These are phyloP conservation scores for Coccyzus lansbergi DNA, from an alignment of 2,797 vertebrate genomes.

Conservation along the genomic window DNA sequence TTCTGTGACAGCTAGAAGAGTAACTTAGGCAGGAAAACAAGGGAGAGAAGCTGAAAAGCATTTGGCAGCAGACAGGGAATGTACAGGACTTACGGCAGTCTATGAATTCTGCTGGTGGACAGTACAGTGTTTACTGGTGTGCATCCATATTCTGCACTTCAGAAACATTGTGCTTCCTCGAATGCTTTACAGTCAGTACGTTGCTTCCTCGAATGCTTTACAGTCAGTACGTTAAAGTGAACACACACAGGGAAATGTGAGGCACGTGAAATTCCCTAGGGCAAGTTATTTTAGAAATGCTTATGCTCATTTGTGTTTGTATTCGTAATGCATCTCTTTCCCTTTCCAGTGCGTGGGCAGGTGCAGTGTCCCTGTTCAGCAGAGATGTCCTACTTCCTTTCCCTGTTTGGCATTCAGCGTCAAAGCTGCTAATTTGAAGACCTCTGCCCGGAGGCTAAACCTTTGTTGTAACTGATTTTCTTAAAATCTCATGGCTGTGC, in stretches of 20 bases:
- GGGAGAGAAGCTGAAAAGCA: background rate
- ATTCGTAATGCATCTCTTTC: background rate
- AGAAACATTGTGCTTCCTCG: background rate
- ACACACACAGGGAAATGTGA: background rate
- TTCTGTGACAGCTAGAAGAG: background rate
- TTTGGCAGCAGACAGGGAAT: background rate
- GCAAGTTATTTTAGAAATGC: background rate
- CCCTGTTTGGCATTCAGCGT: background rate
- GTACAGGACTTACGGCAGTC: background rate
- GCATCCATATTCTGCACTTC: background rate
- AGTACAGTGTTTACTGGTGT: rapidly evolving
- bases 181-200: background rate
- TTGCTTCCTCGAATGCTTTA: background rate
- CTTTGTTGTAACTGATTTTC: conserved; percentile 35
- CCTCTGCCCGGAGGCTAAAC: conserved; percentile 12
- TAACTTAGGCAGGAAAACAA: background rate
- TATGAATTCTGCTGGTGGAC: rapidly evolving
- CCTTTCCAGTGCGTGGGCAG: background rate
- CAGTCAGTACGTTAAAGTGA: background rate
- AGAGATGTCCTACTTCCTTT: background rate
- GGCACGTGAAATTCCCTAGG: background rate
- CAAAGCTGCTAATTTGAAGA: conserved; percentile 29
- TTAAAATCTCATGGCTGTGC: background rate
- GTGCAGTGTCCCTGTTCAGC: background rate
- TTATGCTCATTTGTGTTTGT: background rate